Conservation (phyloP, 2,113 vertebrate genomes). For the Parotia lawesii region DNA sequence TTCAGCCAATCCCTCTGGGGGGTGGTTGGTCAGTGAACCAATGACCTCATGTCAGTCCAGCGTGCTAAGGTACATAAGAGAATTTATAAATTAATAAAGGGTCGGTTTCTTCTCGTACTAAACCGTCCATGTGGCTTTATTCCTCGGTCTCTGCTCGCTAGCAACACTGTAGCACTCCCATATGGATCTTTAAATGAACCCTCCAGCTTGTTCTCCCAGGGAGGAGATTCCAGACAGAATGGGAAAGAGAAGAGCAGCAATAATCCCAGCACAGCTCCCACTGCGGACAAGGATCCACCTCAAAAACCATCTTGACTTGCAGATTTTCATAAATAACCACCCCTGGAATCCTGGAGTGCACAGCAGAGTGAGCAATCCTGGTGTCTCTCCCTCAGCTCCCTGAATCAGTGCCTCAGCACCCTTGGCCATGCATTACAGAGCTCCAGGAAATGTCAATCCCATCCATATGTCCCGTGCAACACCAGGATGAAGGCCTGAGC, state of each 20-base stretch:
- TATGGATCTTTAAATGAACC: not conserved
- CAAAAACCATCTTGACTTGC: not conserved
- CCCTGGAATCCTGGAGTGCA: not conserved
- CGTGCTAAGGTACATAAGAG: no score
- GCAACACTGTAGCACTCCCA: not conserved
- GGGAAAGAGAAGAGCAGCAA: not conserved
- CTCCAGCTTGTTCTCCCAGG: not conserved
- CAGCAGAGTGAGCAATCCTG: not conserved
- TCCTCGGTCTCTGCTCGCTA: no score
- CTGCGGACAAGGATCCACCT: not conserved
- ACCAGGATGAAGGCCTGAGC: not conserved
- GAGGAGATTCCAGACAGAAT: not conserved
- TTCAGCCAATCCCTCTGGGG: no score
- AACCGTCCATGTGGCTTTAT: no score
- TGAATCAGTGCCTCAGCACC: not conserved
- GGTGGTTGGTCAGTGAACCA: no score
- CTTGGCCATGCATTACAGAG: accelerated
- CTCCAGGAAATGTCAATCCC: not conserved
- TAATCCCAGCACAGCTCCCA: not conserved
- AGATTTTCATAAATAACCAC: not conserved
- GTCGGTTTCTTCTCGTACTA: no score
- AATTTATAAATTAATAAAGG: no score
- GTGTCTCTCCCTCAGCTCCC: not conserved
- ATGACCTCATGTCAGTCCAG: no score
- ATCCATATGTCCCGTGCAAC: accelerated